Base-by-base conservation (phyloP, 2,888 invertebrate species). In the Cheilosia urbana region DNA sequence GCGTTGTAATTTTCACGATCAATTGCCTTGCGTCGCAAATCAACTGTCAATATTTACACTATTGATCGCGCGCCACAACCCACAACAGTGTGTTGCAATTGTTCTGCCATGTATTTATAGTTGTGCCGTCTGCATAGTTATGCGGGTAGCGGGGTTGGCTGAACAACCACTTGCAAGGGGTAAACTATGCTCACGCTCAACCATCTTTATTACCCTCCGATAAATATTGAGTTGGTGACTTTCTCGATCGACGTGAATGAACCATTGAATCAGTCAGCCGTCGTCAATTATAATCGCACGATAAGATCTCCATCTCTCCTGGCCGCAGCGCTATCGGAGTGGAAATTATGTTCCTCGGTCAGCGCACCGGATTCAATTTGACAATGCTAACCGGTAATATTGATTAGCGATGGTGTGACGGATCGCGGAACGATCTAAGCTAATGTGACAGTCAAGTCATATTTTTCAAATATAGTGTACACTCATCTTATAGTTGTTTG, bases 41-140 rank as follows among this genome's bases (percentile, higher is more conserved):
- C 71, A 71, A 71, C 63, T 63, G 63, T 71, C 78, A 78, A 78
- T 78, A 63, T 78, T 78, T 63, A 63, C 53, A 69, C 37, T 45
- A 55, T 53, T 47, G 68, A 77, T 71, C 78, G 47, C 37, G 27
- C 4, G 15, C 21, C 47, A 19, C 51, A 53, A 45, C 13, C 51
- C 45, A 45, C 13, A 37, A 37, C 37, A 37, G 13, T 37, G 34
- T 34, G 11, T 37, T 37, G 37, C 4, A 37, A 37, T 37, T 53
- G 45, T 53, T 66, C 37, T 76, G 63, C 42, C 51, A 53, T 47
- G 9, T 66, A 27, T 42, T 40, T 66, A 17, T 76, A 19, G 58
- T 66, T 66, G 30, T 76, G 30, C 37, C 73, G 40, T 40, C 19
- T 66, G 66, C 42, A 45, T 65, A 40, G 51, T 30, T 19, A 66